Evolutionary conservation across 2,888 invertebrate species (phyloP), one percentile per base, ranked within the genome.

Genomic region (Latrodectus elegans): DNA sequence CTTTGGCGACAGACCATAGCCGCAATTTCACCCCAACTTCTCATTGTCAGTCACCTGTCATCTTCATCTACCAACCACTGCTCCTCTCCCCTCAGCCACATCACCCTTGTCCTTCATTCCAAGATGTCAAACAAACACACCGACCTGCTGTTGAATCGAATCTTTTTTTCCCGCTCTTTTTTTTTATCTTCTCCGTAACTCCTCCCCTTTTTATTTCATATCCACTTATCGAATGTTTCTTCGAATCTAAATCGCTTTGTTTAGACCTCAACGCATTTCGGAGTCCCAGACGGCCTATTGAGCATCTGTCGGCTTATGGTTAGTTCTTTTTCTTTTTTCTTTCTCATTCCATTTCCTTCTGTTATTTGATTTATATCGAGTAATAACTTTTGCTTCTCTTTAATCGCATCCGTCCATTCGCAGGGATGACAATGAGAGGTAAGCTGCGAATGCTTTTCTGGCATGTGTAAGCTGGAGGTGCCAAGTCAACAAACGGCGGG

Each of bases 31-130:
- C 60, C 60, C 60, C n/a, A n/a, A 12, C 60, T 60, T 60, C 52
- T 53, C 70, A 51, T 81, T 81, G 81, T 81, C 65, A 81, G 73
- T 67, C 81, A 81, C n/a, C 74, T 73, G 81, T 81, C 81, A 81
- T 67, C 67, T 70, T 80, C 80, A 72, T 38, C 55, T 64, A 80
- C 80, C 71, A 80, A 74, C n/a, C 60, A 12, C 10, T 60, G 12
- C n/a, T 11, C 74, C 74, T 55, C 22, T 55, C 51, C 52, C 64
- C 26, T 51, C 51, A 73, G 64, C 67, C 70, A 79, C 53, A 70
- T 53, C 60, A 70, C 14, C 70, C 68, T 6, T 38, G 38, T 55
- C 22, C 70, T 65, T 83, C 68, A 83, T 83, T 83, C 75, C 55
- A 60, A 68, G 74, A 75, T 67, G 71, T 71, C 71, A 80, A 64